Conservation (phyloP, 2,113 vertebrate species). For the Ophiodon elongatus region DNA sequence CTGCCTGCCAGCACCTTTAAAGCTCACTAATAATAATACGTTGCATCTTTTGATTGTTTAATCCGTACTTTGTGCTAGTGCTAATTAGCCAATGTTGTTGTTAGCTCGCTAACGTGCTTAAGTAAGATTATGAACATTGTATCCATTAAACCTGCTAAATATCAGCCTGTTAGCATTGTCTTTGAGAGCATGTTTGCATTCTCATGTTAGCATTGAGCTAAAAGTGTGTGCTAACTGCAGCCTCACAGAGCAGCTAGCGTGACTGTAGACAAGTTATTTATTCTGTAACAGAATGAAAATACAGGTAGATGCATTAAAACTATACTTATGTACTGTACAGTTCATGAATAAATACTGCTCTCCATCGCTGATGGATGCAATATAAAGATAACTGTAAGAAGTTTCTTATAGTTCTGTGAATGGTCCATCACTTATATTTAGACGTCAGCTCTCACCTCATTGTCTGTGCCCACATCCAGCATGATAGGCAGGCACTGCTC, state of each 20-base stretch:
- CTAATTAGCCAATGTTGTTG: neutral
- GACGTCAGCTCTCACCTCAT: conserved; percentile 86
- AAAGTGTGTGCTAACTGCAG: neutral
- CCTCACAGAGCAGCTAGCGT: neutral
- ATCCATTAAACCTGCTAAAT: neutral
- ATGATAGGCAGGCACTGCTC: conserved; percentile 93
- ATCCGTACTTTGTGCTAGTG: neutral
- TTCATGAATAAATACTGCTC: neutral
- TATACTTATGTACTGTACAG: neutral
- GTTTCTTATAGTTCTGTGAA: neutral
- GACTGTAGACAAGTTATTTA: neutral
- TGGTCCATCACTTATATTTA: conserved; percentile 10
- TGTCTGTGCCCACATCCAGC: conserved; percentile 97
- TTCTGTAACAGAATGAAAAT: neutral
- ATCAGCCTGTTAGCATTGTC: neutral
- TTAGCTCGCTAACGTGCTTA: neutral
- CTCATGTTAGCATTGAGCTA: neutral
- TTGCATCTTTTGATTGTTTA: neutral
- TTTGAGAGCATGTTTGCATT: neutral
- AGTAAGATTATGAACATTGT: neutral
- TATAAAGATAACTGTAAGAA: neutral
- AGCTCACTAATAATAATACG: neutral
- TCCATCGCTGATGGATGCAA: neutral
- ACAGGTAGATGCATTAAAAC: neutral
- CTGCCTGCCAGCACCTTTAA: neutral